These are phyloP conservation scores for Acronicta alni DNA, from an alignment of 2,888 invertebrate genomes.

Conservation along the genomic window DNA sequence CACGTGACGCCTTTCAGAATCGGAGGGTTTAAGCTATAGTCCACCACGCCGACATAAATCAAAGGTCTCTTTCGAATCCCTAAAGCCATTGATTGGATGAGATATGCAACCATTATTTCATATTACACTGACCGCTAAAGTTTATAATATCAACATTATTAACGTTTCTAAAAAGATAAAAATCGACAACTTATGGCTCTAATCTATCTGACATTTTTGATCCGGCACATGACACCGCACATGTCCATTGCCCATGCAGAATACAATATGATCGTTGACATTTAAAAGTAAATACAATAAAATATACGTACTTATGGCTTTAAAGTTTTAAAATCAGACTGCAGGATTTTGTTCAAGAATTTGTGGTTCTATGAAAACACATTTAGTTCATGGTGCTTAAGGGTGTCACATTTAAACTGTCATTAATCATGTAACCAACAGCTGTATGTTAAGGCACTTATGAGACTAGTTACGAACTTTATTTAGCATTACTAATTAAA, in stretches of 20 bases:
- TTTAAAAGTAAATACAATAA: background rate
- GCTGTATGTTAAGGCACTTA: conserved; percentile 6
- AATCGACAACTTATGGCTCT: background rate
- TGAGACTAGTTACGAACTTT: conserved; percentile 12
- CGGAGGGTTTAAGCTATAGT: no score
- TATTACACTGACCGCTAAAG: conserved; percentile 9
- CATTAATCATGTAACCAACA: conserved; percentile 12
- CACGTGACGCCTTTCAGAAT: no score
- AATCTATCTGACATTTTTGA: background rate
- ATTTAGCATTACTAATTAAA: conserved; percentile 41
- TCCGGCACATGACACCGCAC: background rate
- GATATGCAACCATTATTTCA: background rate
- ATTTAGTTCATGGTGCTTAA: background rate
- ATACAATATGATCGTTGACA: conserved; percentile 2
- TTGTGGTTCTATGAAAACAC: background rate
- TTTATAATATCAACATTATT: conserved; percentile 3
- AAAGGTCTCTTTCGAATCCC: no score
- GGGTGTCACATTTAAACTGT: conserved; percentile 1
- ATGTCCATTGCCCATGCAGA: no score
- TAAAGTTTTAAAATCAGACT: background rate
- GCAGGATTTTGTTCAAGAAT: background rate
- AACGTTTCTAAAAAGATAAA: conserved; percentile 20
- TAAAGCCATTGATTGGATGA: no score
- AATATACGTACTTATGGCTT: background rate
- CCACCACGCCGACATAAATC: no score